Evolutionary conservation across 2,113 vertebrate species (phyloP), one percentile per base, ranked within the genome.

Genomic region (Smithornis capensis): DNA sequence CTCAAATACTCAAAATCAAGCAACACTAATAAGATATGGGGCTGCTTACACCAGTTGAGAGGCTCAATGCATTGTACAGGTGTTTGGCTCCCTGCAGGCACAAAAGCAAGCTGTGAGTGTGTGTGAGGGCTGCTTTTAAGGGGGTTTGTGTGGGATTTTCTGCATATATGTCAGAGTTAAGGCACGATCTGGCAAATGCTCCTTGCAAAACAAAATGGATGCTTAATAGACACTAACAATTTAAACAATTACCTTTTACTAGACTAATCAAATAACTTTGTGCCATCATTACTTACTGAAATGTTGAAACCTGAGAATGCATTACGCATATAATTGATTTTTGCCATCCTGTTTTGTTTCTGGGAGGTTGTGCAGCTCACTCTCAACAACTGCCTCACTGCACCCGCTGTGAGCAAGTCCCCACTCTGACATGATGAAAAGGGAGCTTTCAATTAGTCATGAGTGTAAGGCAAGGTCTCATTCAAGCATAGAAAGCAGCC

Each of bases 91-190:
- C 68, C 50, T 24, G 25, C 49, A 19, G 62, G 42, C 6, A 5
- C 28, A 1, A 31, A 31, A 13, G 24, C 4, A 2, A 31, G 37
- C 2, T 47, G 14, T 0, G 28, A 18, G 21, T 6, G 31, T 21
- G 5, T 2, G 0, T 0, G 1, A 42, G 59, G 12, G 8, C 2
- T 64, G 25, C 47, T 17, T 50, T 52, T 23, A 22, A 12, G 7
- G 5, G 2, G 11, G 40, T 8, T 45, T 6, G 4, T 2, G 35
- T 35, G 71, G 44, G n/a, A 19, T 80, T 86, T 83, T 63, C 63
- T 73, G 57, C 2, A 1, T 29, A 0, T 0, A 0, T 0, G 5
- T 7, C 24, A 21, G 45, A 21, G 22, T 56, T 76, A 14, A 37
- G 35, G 57, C 40, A 52, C 33, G n/a, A 37, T 4, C 42, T 31